Evolutionary conservation across 2,888 invertebrate genomes (phyloP).

Genomic region (Drosophila monieri): DNA sequence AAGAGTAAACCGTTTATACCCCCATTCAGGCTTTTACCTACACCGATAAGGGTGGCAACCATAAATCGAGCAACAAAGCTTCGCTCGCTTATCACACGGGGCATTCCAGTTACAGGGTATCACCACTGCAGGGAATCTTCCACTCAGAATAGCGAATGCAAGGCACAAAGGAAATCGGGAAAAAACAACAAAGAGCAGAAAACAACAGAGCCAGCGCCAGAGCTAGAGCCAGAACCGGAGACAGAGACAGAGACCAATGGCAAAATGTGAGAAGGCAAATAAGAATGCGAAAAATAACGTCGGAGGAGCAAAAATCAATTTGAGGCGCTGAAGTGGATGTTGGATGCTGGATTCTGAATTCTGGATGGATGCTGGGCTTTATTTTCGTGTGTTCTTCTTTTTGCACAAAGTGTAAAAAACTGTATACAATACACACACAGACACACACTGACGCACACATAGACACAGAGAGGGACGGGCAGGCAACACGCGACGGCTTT

Average conservation of each 20-base stretch:
- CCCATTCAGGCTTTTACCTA: neutral
- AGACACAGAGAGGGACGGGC: constrained; percentile 23
- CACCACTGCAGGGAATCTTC: constrained; percentile 24
- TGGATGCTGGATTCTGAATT: constrained; percentile 28
- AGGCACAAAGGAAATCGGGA: constrained; percentile 72
- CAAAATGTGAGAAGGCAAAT: constrained; percentile 74
- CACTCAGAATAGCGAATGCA: constrained; percentile 55
- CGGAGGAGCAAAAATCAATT: constrained; percentile 71
- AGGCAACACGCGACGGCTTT: constrained; percentile 71
- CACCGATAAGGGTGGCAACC: constrained; percentile 2
- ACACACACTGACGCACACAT: constrained; percentile 14
- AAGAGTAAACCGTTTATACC: constrained; percentile 3
- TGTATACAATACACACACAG: constrained; percentile 57
- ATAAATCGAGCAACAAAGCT: neutral
- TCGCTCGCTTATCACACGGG: constrained; percentile 1
- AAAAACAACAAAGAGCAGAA: constrained; percentile 73
- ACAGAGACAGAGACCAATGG: constrained; percentile 46
- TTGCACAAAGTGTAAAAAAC: constrained; percentile 61
- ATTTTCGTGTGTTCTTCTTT: constrained; percentile 40
- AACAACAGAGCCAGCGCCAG: constrained; percentile 51
- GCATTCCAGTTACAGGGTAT: constrained; percentile 8
- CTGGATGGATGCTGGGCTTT: constrained; percentile 63
- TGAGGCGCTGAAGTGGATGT: constrained; percentile 31
- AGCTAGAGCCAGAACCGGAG: neutral
- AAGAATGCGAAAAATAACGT: constrained; percentile 61